These are phyloP conservation scores for Cheilosia soror DNA, from an alignment of 2,888 invertebrate species.

Conservation along the genomic window DNA sequence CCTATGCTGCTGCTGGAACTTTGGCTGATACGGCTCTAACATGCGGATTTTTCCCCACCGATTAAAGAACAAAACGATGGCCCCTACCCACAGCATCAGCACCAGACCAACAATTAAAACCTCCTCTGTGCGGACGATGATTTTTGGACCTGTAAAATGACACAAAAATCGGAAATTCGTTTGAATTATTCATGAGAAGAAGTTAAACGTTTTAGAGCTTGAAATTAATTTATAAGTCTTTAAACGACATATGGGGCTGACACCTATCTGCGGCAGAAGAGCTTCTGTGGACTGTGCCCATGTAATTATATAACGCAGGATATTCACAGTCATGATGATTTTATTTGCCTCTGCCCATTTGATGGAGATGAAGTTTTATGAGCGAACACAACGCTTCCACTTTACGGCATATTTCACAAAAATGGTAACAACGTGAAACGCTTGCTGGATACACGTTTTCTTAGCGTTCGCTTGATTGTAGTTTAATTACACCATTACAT, in stretches of 20 bases:
- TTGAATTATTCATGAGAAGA: slow-evolving; percentile 51
- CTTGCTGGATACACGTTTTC: slow-evolving; percentile 18
- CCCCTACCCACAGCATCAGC: slow-evolving; percentile 93
- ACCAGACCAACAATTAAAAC: slow-evolving; percentile 93
- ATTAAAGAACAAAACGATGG: slow-evolving; percentile 95
- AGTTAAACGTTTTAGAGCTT: slow-evolving; percentile 30
- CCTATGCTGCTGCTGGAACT: slow-evolving; percentile 93
- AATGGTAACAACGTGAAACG: slow-evolving; percentile 34
- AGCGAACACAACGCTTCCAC: neutral
- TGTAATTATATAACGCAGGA: slow-evolving; percentile 10
- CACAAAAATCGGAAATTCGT: slow-evolving; percentile 12
- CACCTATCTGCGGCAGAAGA: slow-evolving; percentile 8
- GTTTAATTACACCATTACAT: slow-evolving; percentile 40
- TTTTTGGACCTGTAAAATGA: slow-evolving; percentile 85
- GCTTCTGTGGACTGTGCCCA: neutral
- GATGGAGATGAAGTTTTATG: slow-evolving; percentile 36
- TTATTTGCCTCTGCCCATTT: slow-evolving; percentile 33
- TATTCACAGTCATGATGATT: slow-evolving; percentile 23
- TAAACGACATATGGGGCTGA: slow-evolving; percentile 9
- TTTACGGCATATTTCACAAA: slow-evolving; percentile 32
- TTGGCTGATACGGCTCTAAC: slow-evolving; percentile 95
- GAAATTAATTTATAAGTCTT: slow-evolving; percentile 30
- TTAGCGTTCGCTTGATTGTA: slow-evolving; percentile 10
- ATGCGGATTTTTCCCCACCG: slow-evolving; percentile 97
- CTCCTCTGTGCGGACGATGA: slow-evolving; percentile 93